Percentiles rank a stretch among this genome's conserved stretches.
Conservation (phyloP, 2,797 vertebrate genomes). For the Xenentodon cancila region DNA sequence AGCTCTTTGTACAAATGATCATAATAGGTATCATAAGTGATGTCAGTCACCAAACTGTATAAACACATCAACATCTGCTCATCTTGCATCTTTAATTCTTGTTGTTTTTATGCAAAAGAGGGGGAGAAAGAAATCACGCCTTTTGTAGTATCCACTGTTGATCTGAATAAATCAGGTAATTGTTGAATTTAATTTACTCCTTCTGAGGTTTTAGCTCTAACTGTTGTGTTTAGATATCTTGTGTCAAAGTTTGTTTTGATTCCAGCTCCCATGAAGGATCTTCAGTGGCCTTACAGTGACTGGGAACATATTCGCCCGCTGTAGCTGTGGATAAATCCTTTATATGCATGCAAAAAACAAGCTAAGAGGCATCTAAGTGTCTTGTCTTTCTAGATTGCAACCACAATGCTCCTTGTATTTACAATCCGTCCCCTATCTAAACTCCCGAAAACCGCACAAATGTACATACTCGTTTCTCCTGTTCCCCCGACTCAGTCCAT, state of each 20-base stretch:
- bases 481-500: slow-evolving; percentile 54
- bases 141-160: slow-evolving; percentile 61
- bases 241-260: slow-evolving; percentile 78
- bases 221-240: slow-evolving; percentile 74
- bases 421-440: slow-evolving; percentile 51
- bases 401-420: slow-evolving; percentile 72
- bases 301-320: slow-evolving; percentile 61
- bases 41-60: slow-evolving; percentile 16
- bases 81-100: slow-evolving; percentile 57
- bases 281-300: slow-evolving; percentile 67
- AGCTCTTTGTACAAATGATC: slow-evolving; percentile 13
- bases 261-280: slow-evolving; percentile 66
- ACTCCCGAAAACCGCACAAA: slow-evolving; percentile 58
- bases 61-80: not conserved
- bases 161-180: slow-evolving; percentile 66
- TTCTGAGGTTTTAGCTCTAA: slow-evolving; percentile 52
- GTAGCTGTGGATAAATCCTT: slow-evolving; percentile 65
- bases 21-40: not conserved
- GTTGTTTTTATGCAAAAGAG: slow-evolving; percentile 52
- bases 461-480: slow-evolving; percentile 31
- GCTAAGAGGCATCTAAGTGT: slow-evolving; percentile 62
- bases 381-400: slow-evolving; percentile 63
- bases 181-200: slow-evolving; percentile 59
- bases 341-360: slow-evolving; percentile 56
- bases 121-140: slow-evolving; percentile 40